phyloP scores from a whole-genome alignment of 2,888 invertebrate species.

The Rhagonycha lutea region DNA sequence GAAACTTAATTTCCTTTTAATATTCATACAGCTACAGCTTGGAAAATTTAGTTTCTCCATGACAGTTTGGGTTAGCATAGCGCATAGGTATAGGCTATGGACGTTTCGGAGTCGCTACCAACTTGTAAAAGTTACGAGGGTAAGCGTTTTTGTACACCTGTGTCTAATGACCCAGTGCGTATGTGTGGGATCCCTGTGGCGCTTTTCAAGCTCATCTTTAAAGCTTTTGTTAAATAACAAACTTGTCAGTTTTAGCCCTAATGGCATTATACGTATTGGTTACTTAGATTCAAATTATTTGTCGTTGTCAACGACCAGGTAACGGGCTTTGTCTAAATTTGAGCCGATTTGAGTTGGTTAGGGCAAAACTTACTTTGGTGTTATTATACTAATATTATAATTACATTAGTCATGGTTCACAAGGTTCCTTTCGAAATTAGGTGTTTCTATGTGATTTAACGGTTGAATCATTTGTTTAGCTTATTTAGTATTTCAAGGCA shows the following conservation, averaged over 20 bases:
- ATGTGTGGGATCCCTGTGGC: slow-evolving; percentile 49
- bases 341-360: slow-evolving; percentile 39
- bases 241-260: slow-evolving; percentile 36
- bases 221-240: slow-evolving; percentile 45
- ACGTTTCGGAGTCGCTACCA: neutral
- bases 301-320: slow-evolving; percentile 40
- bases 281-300: slow-evolving; percentile 38
- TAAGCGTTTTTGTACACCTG: slow-evolving; percentile 45
- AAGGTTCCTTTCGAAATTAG: slow-evolving; percentile 7
- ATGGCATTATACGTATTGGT: slow-evolving; percentile 43
- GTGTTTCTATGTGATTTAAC: slow-evolving; percentile 1
- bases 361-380: slow-evolving; percentile 27
- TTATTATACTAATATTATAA: slow-evolving; percentile 42
- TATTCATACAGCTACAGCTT: neutral
- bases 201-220: slow-evolving; percentile 44
- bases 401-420: slow-evolving; percentile 41
- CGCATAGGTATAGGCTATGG: neutral
- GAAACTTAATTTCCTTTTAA: neutral
- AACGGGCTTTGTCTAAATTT: slow-evolving; percentile 36
- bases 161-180: slow-evolving; percentile 53
- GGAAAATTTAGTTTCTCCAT: neutral
- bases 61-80: neutral
- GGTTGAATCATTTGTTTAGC: neutral
- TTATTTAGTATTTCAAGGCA: neutral
- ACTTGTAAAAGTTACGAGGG: slow-evolving; percentile 1